Evolutionary conservation across 30 jellyfish, hydroid and myxozoan species (phyloP), one percentile per base, ranked within the genome.

Genomic region (Hydractinia echinata): DNA sequence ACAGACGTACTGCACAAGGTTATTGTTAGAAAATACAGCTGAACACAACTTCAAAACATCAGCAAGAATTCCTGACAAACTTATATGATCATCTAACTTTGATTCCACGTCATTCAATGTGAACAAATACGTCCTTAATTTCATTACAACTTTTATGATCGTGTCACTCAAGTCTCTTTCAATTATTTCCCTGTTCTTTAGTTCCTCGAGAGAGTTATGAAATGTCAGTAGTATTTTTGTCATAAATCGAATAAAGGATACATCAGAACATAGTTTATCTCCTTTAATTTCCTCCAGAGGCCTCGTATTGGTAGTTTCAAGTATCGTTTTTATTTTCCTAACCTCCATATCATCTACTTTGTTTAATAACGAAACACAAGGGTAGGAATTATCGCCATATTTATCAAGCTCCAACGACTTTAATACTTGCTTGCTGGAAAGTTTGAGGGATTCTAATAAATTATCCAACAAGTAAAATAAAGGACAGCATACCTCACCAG

Each of bases 391-490:
- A 64, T 13, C 74, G 39, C 39, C 74, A 4, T 64, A 64, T 64
- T 64, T 64, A 64, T 64, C 74, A 64, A 64, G 74, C 39, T 64
- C 51, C 19, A 64, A 64, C 39, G 74, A 64, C 19, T 7, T 64
- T 64, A 51, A 64, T 64, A 7, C 51, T 8, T n/a, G 39, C 7
- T 3, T 64, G 7, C 8, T 64, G 16, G 74, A 13, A 64, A 1
- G 18, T 7, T 6, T 64, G 44, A 30, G 44, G 44, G 44, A 30
- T 64, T 7, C 51, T 51, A 64, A 64, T n/a, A 64, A 44, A 13
- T 64, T 64, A 7, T 64, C 74, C 74, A 64, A 64, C 39, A 64
- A 13, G 39, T 64, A 64, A 64, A 64, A 64, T n/a, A 44, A 64
- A 51, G 3, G 0, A 0, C 19, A n/a, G 39, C 39, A 64, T 13